phyloP scores from a whole-genome alignment of 2,888 invertebrate species.

The Microplitis manilae region DNA sequence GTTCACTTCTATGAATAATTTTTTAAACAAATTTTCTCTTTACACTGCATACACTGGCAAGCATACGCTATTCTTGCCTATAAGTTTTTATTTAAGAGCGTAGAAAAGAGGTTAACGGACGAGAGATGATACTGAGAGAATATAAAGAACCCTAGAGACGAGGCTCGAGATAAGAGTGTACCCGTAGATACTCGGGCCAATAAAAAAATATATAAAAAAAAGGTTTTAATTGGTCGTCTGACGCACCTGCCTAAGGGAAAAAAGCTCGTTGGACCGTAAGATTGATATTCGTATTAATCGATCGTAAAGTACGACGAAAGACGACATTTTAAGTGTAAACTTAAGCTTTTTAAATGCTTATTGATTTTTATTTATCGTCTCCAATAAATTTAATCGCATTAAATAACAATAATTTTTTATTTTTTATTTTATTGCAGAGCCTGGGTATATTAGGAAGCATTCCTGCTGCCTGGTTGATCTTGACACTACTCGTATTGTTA shows the following conservation, averaged over 20 bases:
- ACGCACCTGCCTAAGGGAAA: slow-evolving; percentile 8
- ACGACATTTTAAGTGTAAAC: neutral
- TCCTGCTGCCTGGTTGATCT: slow-evolving; percentile 93
- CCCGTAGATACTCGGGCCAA: neutral
- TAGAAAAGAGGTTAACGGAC: slow-evolving; percentile 6
- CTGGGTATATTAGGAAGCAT: slow-evolving; percentile 93
- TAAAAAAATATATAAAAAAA: neutral
- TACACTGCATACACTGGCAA: neutral
- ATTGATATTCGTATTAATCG: slow-evolving; percentile 15
- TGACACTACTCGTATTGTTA: slow-evolving; percentile 89
- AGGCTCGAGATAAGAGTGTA: slow-evolving; percentile 9
- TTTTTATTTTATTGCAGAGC: slow-evolving; percentile 78
- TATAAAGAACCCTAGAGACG: slow-evolving; percentile 18
- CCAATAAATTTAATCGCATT: too few species aligned
- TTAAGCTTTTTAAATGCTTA: neutral
- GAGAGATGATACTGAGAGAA: slow-evolving; percentile 10
- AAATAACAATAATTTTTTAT: neutral
- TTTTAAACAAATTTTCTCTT: too few species aligned
- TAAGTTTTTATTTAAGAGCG: neutral
- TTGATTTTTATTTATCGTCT: neutral
- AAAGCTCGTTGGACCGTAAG: neutral
- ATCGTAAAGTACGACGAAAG: neutral
- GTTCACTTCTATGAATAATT: too few species aligned
- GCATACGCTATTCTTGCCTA: neutral
- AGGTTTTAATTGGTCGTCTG: slow-evolving; percentile 19